These are phyloP conservation scores for Tachypleus tridentatus DNA, from an alignment of 1,140 invertebrate species.

Conservation along the genomic window DNA sequence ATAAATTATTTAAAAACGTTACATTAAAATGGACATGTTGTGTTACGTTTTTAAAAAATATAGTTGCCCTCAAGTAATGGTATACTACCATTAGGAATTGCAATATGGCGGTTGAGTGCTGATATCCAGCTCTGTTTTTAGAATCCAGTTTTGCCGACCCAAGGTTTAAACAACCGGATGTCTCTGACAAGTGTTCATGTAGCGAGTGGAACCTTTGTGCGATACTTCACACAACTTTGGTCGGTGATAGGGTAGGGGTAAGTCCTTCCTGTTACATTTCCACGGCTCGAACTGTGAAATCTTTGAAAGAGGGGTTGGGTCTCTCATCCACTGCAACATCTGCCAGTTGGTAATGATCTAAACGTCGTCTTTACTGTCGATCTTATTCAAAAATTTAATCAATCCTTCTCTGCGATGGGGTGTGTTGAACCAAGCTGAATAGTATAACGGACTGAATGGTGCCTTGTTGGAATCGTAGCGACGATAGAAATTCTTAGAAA, in stretches of 20 bases:
- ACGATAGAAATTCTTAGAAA: slow-evolving; percentile 85
- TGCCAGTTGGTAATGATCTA: slow-evolving; percentile 88
- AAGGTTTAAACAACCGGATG: slow-evolving; percentile 85
- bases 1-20: no score
- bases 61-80: no score
- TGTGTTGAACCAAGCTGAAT: slow-evolving; percentile 88
- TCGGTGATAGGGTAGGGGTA: slow-evolving; percentile 52
- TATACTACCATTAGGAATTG: no score
- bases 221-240: slow-evolving; percentile 79
- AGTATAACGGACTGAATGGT: slow-evolving; percentile 84
- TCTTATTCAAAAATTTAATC: slow-evolving; percentile 77
- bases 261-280: slow-evolving; percentile 50
- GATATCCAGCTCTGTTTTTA: no score
- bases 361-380: slow-evolving; percentile 78
- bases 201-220: slow-evolving; percentile 40
- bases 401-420: slow-evolving; percentile 88
- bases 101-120: no score
- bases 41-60: no score
- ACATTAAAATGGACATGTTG: no score
- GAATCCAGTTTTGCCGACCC: slow-evolving; percentile 55
- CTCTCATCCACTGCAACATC: slow-evolving; percentile 80
- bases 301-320: slow-evolving; percentile 66
- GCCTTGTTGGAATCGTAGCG: slow-evolving; percentile 87
- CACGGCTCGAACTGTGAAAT: slow-evolving; percentile 76
- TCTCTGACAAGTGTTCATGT: slow-evolving; percentile 73